Base-by-base conservation (phyloP, 1,140 invertebrate species). In the Zaprionus ghesquierei region DNA sequence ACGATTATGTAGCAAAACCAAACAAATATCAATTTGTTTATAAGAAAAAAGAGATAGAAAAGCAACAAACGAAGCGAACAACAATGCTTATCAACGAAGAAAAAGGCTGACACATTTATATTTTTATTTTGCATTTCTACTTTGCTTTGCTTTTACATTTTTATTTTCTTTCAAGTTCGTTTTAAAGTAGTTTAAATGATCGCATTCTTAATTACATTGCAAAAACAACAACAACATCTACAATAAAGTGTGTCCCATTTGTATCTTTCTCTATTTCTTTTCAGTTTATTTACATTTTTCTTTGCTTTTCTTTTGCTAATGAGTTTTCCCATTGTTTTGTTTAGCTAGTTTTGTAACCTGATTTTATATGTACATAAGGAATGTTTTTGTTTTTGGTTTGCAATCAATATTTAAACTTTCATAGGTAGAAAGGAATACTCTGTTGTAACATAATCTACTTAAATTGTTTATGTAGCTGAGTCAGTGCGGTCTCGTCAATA, bases 201-300 rank as follows among this genome's bases (percentile, higher is more conserved):
- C 31, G 20, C 18, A 33, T 23, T 58, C 53, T 74, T 59, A 70
- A 70, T 70, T 64, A 71, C 68, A 70, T 41, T 64, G 55, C 68
- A 63, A 54, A 49, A 23, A 54, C 62, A 71, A 58, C 13, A 18
- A 33, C 33, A 38, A 31, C 58, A 23, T 31, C 31, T 49, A 69
- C 15, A 69, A 54, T 31, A 51, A 46, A 59, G 35, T 69, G 22
- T 53, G 33, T 25, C 33, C 58, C 71, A 74, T 55, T 68, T 56
- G 41, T 53, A 27, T 54, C 31, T 41, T 9, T 27, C 27, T 63
- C 20, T 18, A n/a, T n/a, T 10, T 51, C 18, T 41, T 20, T 49
- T 12, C 13, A 10, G 25, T 38, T 8, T 8, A 22, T 35, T 25
- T 44, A 18, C 53, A 23, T 33, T 65, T 65, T n/a, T 1, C 13